Evolutionary conservation across 2,113 vertebrate genomes (phyloP).

Genomic region (Bos indicus): DNA sequence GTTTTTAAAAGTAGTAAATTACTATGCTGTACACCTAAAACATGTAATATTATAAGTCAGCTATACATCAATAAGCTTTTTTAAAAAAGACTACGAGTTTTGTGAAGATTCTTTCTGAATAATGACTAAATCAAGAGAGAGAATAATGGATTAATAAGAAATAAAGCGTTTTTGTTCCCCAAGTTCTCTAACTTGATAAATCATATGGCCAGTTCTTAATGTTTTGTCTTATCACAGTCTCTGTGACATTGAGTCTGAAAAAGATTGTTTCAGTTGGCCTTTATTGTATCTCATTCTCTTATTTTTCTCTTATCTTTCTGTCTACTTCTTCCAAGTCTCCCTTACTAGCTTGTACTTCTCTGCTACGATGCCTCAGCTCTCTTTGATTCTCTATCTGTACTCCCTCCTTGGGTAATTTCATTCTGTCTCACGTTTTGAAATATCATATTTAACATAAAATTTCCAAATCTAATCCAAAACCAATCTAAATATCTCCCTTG

Average conservation of each 20-base stretch:
- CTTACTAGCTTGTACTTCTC: neutral
- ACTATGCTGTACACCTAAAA: neutral
- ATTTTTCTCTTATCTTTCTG: neutral
- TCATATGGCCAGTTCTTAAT: neutral
- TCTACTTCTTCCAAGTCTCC: neutral
- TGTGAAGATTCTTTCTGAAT: neutral
- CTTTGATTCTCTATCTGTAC: neutral
- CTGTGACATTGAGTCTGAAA: neutral
- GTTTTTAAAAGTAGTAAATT: neutral
- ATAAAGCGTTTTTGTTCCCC: neutral
- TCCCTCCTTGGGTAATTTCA: neutral
- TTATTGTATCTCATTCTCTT: neutral
- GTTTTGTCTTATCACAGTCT: neutral
- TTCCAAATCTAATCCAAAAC: neutral
- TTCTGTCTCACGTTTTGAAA: neutral
- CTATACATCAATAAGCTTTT: neutral
- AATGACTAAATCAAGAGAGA: neutral
- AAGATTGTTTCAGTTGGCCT: neutral
- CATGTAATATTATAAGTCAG: neutral
- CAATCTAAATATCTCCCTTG: neutral
- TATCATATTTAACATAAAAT: neutral
- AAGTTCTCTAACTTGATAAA: neutral
- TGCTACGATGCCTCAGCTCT: neutral
- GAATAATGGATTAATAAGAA: neutral
- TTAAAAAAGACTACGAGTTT: neutral